phyloP scores from a whole-genome alignment of 2,797 vertebrate genomes.

The Amblyraja radiata region DNA sequence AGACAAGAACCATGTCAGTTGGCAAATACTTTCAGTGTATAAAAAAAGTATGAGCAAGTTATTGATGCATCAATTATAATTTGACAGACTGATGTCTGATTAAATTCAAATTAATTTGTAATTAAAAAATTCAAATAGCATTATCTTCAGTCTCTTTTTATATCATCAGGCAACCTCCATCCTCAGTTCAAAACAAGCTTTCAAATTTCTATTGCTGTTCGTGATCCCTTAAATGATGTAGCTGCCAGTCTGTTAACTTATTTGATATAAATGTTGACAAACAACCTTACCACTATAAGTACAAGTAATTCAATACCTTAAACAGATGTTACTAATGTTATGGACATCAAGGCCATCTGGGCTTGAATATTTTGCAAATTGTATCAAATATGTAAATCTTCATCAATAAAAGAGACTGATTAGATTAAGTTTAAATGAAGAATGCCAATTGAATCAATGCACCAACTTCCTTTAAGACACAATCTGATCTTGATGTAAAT shows the following conservation, averaged over 20 bases:
- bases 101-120: not conserved
- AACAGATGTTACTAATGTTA: slow-evolving; percentile 20
- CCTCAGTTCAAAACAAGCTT: not conserved
- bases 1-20: not conserved
- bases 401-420: not conserved
- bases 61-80: not conserved
- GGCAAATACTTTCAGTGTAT: not conserved
- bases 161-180: not conserved
- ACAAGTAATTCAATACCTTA: not conserved
- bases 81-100: not conserved
- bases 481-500: slow-evolving; percentile 1
- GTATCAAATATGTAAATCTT: not conserved
- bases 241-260: not conserved
- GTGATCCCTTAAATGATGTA: not conserved
- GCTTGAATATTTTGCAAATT: not conserved
- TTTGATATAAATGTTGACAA: not conserved
- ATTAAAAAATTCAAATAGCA: not conserved
- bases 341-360: not conserved
- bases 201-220: not conserved
- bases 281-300: not conserved
- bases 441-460: not conserved
- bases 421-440: slow-evolving; percentile 10
- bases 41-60: not conserved
- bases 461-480: not conserved
- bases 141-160: not conserved